Conservation (phyloP, 2,888 invertebrate genomes). For the Papilio protenor region DNA sequence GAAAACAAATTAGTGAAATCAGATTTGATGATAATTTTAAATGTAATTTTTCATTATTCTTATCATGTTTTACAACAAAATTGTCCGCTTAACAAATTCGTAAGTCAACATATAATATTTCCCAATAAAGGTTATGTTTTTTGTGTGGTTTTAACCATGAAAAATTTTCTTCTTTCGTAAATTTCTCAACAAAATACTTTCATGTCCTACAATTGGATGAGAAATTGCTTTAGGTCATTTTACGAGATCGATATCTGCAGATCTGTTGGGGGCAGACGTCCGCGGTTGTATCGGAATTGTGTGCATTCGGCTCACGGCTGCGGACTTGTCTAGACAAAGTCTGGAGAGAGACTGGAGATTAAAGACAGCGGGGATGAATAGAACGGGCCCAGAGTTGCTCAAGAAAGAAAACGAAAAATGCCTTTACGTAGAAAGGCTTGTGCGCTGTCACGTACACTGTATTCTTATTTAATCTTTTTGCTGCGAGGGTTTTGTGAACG, state of each 20-base stretch:
- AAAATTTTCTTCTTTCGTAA: background rate
- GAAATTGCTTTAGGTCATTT: conserved; percentile 28
- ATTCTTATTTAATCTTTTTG: conserved; percentile 80
- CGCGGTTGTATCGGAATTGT: conserved; percentile 62
- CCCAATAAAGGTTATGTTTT: too few species aligned
- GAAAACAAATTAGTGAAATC: background rate
- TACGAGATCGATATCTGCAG: conserved; percentile 49
- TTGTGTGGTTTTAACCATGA: too few species aligned
- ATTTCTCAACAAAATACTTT: background rate
- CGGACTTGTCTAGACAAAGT: conserved; percentile 72
- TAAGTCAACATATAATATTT: too few species aligned
- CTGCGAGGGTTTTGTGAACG: conserved; percentile 62
- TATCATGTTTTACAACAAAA: background rate
- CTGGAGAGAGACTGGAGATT: conserved; percentile 74
- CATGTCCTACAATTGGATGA: background rate
- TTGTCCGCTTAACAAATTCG: too few species aligned
- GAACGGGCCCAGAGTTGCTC: conserved; percentile 68
- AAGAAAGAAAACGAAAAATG: conserved; percentile 77
- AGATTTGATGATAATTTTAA: background rate
- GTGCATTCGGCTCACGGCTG: conserved; percentile 55
- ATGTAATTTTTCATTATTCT: background rate
- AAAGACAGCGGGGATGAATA: conserved; percentile 78
- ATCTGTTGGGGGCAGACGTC: conserved; percentile 54
- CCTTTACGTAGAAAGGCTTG: conserved; percentile 74
- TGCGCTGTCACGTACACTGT: conserved; percentile 79